Conservation (phyloP, 2,888 invertebrate genomes). For the Acanthosepion esculentum region DNA sequence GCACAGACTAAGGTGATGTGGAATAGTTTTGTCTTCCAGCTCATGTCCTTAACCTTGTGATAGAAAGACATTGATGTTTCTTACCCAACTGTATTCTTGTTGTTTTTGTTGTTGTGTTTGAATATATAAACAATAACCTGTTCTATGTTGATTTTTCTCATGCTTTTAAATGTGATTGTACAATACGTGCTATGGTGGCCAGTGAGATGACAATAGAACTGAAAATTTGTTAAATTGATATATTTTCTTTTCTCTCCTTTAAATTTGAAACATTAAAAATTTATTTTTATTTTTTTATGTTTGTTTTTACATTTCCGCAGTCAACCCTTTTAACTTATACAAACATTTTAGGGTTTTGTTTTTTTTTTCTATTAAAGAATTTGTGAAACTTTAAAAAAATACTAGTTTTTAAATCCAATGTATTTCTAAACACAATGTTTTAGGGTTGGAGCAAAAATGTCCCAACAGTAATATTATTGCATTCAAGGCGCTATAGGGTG, state of each 20-base stretch:
- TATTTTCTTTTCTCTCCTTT: neutral
- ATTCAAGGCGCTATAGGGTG: too few species aligned
- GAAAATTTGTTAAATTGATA: neutral
- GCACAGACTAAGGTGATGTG: neutral
- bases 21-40: conserved; percentile 33
- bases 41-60: neutral
- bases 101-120: conserved; percentile 33
- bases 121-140: neutral
- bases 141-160: neutral
- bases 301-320: too few species aligned
- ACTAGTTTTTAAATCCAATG: too few species aligned
- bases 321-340: too few species aligned
- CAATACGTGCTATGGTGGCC: neutral
- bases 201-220: neutral
- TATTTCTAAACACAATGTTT: too few species aligned
- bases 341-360: too few species aligned
- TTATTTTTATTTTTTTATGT: too few species aligned
- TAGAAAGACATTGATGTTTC: neutral
- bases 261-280: too few species aligned
- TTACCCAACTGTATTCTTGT: neutral
- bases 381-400: too few species aligned
- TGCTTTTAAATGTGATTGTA: neutral
- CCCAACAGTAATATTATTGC: too few species aligned
- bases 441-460: too few species aligned
- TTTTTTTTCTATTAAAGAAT: too few species aligned